Base-by-base conservation (phyloP, 1,140 invertebrate species). In the Ylistrum balloti region DNA sequence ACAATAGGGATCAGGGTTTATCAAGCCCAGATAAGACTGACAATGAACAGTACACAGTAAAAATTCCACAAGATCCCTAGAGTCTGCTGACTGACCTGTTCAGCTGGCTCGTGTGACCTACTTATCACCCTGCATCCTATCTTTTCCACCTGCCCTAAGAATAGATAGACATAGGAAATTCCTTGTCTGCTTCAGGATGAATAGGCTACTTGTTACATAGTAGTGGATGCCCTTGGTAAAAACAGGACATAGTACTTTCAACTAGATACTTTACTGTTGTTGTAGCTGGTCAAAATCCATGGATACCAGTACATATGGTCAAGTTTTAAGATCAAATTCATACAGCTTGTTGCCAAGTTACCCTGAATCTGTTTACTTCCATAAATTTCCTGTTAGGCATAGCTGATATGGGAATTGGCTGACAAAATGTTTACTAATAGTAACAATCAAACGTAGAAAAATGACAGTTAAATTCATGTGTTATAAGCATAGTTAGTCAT, bases 181-280 rank as follows among this genome's bases (percentile, higher is more conserved):
- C 17, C 41, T 48, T 17, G 13, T n/a, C n/a, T 17, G 20, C 45
- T 48, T 48, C 45, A 48, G 45, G 45, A 48, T 17, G 45, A 48
- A 48, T 20, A 48, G 45, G 45, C 45, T 48, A 74, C n/a, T 74
- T 74, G 56, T 28, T 74, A 74, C 28, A 74, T 74, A 74, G 56
- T 28, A n/a, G 5, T 0, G 5, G 56, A 5, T 74, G 56, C 56
- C 56, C 56, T 74, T 5, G 2, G 22, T 74, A n/a, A 28, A 74
- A n/a, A 7, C 2, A 22, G 45, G 45, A 17, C 45, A 48, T 20
- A 17, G 45, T 22, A 74, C 56, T 28, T n/a, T 74, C 35, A 38
- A 38, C 35, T 38, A 38, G 35, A 13, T n/a, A n/a, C n/a, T 38
- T 38, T 45, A 45, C 1, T 45, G 10, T 45, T 45, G 41, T 45